Percentiles rank a stretch among this genome's conserved stretches.
phyloP scores from a whole-genome alignment of 2,797 vertebrate genomes.

The Synanceia verrucosa region DNA sequence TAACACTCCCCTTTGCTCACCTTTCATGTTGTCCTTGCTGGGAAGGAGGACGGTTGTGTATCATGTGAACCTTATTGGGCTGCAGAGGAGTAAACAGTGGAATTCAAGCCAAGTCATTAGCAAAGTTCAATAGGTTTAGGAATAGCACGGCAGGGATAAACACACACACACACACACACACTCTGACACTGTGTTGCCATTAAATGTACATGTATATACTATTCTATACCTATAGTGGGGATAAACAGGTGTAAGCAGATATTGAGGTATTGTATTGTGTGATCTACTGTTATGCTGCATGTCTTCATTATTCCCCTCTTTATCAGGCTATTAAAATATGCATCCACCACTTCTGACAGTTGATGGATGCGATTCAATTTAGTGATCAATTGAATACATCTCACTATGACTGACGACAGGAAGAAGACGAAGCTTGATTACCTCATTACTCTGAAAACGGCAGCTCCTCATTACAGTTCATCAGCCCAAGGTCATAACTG shows the following conservation, averaged over 20 bases:
- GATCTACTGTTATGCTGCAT: background rate
- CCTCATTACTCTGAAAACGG: conserved; percentile 30
- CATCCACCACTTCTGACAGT: conserved; percentile 13
- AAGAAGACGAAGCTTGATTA: conserved; percentile 20
- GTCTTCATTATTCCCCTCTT: conserved; percentile 5
- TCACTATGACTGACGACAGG: conserved; percentile 29
- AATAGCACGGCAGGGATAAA: conserved; percentile 28
- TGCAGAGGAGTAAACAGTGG: conserved; percentile 45
- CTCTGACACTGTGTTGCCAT: conserved; percentile 38
- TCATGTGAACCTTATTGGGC: conserved; percentile 46
- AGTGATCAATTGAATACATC: conserved; percentile 23
- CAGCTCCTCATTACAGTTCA: background rate
- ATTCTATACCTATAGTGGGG: background rate
- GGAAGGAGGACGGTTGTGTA: conserved; percentile 24
- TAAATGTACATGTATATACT: conserved; percentile 24
- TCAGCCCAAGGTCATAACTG: background rate
- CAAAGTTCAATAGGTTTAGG: conserved; percentile 51
- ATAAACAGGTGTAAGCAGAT: background rate
- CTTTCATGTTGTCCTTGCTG: conserved; percentile 31
- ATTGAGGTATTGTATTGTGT: too few relatives aligned
- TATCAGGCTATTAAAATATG: background rate
- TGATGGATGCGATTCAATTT: conserved; percentile 29
- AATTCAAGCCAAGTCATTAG: conserved; percentile 71
- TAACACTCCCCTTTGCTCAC: conserved; percentile 38
- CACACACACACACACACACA: conserved; percentile 22